Evolutionary conservation across 2,113 vertebrate genomes (phyloP).

Genomic region (Himantopus leucocephalus): DNA sequence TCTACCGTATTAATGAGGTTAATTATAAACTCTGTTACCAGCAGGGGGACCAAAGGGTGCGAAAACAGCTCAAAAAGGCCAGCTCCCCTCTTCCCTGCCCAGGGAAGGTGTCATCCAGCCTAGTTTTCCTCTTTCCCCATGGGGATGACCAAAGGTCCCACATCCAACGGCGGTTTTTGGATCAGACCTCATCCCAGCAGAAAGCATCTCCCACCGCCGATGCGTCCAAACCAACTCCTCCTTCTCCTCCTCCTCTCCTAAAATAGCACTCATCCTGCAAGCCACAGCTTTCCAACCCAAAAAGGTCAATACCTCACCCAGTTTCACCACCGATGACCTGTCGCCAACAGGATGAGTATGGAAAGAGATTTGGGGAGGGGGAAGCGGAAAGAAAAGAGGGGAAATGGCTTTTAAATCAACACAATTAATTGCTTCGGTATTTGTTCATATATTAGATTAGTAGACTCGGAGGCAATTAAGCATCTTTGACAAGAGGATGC

Average conservation of each 20-base stretch:
- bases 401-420: slow-evolving; percentile 8
- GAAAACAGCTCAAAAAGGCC: background rate
- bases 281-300: background rate
- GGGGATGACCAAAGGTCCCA: background rate
- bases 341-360: rapidly evolving
- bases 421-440: background rate
- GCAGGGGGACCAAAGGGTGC: background rate
- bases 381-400: background rate
- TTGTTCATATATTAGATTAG: slow-evolving; percentile 31
- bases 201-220: background rate
- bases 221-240: background rate
- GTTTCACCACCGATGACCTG: background rate
- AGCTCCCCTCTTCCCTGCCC: background rate
- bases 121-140: background rate
- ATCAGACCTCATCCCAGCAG: background rate
- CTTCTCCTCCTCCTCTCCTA: background rate
- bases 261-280: background rate
- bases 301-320: background rate
- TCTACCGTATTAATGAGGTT: background rate
- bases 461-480: background rate
- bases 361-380: background rate
- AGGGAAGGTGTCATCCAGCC: background rate
- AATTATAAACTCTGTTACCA: slow-evolving; percentile 28
- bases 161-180: rapidly evolving
- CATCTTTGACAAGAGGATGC: background rate